Evolutionary conservation across 2,113 vertebrate species (phyloP).

Genomic region (Carassius gibelio): DNA sequence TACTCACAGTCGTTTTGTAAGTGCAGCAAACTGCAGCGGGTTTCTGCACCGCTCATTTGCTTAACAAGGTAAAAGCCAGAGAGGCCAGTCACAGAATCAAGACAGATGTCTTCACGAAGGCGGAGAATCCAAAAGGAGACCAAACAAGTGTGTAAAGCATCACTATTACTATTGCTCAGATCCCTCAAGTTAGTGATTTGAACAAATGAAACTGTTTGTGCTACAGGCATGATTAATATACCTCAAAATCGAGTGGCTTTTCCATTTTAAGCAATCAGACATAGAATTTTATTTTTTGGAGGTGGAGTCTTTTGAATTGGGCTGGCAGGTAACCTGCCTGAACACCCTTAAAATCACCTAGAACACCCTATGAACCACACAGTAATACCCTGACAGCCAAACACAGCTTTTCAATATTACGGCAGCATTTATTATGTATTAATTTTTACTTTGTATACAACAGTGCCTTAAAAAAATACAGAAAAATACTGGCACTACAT

Average conservation of each 20-base stretch:
- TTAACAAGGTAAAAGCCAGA: conserved; percentile 68
- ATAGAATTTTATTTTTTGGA: not conserved
- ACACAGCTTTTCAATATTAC: no score
- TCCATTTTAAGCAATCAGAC: not conserved
- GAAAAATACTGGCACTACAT: not conserved
- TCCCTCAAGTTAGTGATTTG: not conserved
- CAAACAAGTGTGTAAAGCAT: conserved; percentile 15
- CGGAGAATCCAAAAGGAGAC: not conserved
- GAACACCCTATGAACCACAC: not conserved
- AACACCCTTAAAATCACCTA: not conserved
- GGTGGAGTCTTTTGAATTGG: not conserved
- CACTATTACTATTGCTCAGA: not conserved
- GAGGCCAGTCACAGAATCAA: conserved; percentile 38
- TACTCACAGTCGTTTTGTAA: conserved; percentile 71
- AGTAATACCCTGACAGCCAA: not conserved
- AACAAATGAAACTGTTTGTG: not conserved
- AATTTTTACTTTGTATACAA: no score
- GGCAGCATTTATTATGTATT: no score
- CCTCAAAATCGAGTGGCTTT: not conserved
- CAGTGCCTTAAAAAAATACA: no score
- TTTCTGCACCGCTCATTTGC: conserved; percentile 80
- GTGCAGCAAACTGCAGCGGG: conserved; percentile 76
- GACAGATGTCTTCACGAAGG: conserved; percentile 32
- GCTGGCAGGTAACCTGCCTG: not conserved
- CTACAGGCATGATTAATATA: not conserved